These are phyloP conservation scores for Lycaon pictus DNA, from an alignment of 2,113 vertebrate species.

Conservation along the genomic window DNA sequence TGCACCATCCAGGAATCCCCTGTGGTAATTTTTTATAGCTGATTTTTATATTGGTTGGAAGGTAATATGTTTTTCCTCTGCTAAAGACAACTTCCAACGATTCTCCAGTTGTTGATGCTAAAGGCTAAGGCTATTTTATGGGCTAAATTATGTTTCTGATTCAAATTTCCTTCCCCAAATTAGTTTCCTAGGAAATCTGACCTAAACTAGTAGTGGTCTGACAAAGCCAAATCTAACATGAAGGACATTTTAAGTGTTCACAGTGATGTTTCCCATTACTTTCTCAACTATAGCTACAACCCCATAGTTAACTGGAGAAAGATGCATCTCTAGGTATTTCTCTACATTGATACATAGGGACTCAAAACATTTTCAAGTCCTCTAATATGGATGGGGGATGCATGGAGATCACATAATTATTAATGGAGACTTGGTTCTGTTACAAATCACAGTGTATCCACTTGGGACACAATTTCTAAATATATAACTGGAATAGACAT, in stretches of 20 bases:
- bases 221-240: background rate
- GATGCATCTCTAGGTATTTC: background rate
- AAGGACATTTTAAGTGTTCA: background rate
- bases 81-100: background rate
- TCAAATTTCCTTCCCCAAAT: background rate
- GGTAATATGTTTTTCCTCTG: background rate
- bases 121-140: background rate
- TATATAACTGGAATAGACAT: background rate
- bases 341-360: background rate
- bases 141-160: background rate
- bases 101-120: background rate
- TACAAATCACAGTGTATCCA: background rate
- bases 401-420: background rate
- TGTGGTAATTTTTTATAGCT: too few species aligned
- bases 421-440: background rate
- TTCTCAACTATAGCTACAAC: background rate
- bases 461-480: background rate
- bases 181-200: background rate
- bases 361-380: background rate
- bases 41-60: too few species aligned
- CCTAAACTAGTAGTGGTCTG: background rate
- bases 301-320: background rate
- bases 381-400: background rate
- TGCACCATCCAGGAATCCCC: too few species aligned
- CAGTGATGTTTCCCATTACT: background rate